Evolutionary conservation across 2,888 invertebrate genomes (phyloP).

Genomic region (Erpobdella octoculata): DNA sequence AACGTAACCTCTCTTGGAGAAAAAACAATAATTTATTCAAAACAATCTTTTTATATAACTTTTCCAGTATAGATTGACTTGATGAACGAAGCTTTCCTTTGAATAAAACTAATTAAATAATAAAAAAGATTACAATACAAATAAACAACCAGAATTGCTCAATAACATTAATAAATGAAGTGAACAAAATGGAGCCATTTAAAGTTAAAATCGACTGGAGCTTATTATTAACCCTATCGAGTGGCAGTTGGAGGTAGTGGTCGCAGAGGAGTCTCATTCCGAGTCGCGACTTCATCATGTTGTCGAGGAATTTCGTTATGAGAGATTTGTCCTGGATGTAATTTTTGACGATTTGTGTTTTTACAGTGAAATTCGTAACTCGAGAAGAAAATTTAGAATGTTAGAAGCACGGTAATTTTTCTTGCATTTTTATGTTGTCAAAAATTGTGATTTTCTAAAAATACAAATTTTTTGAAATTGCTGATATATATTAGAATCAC

Average conservation of each 20-base stretch:
- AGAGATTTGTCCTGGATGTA: slow-evolving; percentile 52
- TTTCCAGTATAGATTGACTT: no score
- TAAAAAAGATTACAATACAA: background rate
- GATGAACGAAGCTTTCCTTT: background rate
- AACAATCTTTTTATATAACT: no score
- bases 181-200: background rate
- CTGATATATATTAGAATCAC: no score
- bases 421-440: no score
- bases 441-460: no score
- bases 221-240: slow-evolving; percentile 55
- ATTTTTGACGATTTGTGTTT: no score
- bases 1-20: slow-evolving; percentile 54
- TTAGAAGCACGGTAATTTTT: no score
- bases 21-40: no score
- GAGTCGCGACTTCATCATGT: slow-evolving; percentile 56
- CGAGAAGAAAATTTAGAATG: no score
- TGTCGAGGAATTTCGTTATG: slow-evolving; percentile 54
- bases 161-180: background rate
- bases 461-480: no score
- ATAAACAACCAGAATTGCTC: background rate
- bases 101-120: background rate
- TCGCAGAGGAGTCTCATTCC: slow-evolving; percentile 57
- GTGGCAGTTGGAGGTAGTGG: slow-evolving; percentile 55
- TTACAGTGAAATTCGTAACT: no score
- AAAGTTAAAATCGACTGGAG: no score